Evolutionary conservation across 2,888 invertebrate species (phyloP), one percentile per base, ranked within the genome.

Genomic region (Antitype chi): DNA sequence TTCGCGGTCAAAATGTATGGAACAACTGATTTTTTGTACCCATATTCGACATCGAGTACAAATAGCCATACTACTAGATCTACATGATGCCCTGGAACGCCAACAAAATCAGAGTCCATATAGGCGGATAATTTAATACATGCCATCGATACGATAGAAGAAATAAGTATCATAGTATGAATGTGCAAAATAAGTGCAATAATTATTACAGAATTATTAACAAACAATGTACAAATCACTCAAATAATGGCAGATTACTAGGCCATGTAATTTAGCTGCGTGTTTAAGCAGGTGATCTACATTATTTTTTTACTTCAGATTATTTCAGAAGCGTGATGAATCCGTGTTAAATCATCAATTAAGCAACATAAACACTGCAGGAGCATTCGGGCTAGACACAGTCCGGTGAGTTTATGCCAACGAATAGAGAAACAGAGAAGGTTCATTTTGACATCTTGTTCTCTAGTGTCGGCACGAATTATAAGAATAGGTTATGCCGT

Each of bases 401-500:
- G 88, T 81, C 88, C 89, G 83, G 87, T 86, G 89, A 87, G 87
- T 89, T 76, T 55, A 57, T 53, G 43, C 7, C 53, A 32, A 25
- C 1, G 20, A 4, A 20, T 1, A 38, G 32, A 49, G 13, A 25
- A 47, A 53, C 25, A 15, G 43, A 71, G 69, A 85, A 82, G 68
- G n/a, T 53, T 9, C 15, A 28, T 23, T 15, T 23, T 32, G 23
- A 8, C 8, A 23, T 49, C 9, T 1, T 49, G 15, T 2, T 28
- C 28, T 28, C 28, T n/a, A 25, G 1, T 57, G 20, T 20, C 11
- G 20, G 11, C 32, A 53, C 11, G 20, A 38, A 57, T 2, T 25
- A n/a, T 20, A 25, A 38, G 13, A 25, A 38, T 13, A 69, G 8
- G 15, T 25, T 6, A 69, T 20, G 20, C 5, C 13, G 5, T 8